These are phyloP conservation scores for Nipponacmea schrenckii DNA, from an alignment of 2,888 invertebrate genomes.

Conservation along the genomic window DNA sequence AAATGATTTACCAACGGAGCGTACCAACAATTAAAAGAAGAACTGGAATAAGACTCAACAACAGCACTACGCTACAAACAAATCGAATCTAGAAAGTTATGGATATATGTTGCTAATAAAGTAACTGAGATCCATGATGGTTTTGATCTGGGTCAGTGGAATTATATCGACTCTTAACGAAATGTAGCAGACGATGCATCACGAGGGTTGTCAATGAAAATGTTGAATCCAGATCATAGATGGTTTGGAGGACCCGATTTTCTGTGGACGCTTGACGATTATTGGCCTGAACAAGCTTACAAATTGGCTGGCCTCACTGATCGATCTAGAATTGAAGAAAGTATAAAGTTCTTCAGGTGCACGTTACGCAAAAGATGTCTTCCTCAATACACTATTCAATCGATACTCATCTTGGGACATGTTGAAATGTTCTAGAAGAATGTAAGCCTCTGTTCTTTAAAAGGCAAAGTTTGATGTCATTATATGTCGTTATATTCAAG, in stretches of 20 bases:
- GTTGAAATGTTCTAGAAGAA: neutral
- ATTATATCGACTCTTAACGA: conserved; percentile 2
- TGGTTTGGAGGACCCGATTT: conserved; percentile 20
- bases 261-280: conserved; percentile 6
- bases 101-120: conserved; percentile 15
- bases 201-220: too few species aligned
- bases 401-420: neutral
- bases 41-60: conserved; percentile 3
- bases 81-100: conserved; percentile 10
- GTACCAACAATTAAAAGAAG: neutral
- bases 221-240: too few species aligned
- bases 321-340: neutral
- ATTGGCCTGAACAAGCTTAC: conserved; percentile 17
- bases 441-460: too few species aligned
- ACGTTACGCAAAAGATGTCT: neutral
- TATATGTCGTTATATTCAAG: too few species aligned
- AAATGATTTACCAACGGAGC: conserved; percentile 3
- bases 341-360: neutral
- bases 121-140: conserved; percentile 13
- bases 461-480: too few species aligned
- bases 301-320: neutral
- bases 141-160: conserved; percentile 4
- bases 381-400: neutral
- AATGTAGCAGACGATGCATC: too few species aligned
- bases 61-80: conserved; percentile 5